Percentiles rank a stretch among this genome's conserved stretches.
Evolutionary conservation across 2,888 invertebrate genomes (phyloP).

Genomic region (Chaetogeoica ovagalla): DNA sequence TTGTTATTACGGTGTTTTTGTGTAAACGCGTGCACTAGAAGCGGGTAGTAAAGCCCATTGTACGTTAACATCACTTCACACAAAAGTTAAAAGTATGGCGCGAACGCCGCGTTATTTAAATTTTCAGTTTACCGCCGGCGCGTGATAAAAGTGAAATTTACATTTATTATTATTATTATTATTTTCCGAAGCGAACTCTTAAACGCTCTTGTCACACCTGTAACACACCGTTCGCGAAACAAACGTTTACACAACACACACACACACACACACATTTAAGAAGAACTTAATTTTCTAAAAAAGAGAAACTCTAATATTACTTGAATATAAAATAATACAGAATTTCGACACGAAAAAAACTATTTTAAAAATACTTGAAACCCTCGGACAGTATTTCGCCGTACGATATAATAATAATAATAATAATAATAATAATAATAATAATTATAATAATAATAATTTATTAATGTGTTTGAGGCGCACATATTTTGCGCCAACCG

Average conservation of each 20-base stretch:
- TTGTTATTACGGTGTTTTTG: conserved; percentile 20
- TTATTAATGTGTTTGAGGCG: too few species aligned
- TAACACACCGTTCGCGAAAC: background rate
- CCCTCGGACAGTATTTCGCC: too few species aligned
- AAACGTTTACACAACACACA: background rate
- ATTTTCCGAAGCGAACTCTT: background rate
- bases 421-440: too few species aligned
- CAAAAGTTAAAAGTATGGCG: conserved; percentile 1
- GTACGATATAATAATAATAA: too few species aligned
- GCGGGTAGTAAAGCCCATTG: background rate
- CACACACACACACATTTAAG: background rate
- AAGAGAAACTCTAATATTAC: background rate
- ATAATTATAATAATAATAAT: too few species aligned
- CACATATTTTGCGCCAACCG: too few species aligned
- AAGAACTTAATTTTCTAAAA: too few species aligned
- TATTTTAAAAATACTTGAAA: too few species aligned
- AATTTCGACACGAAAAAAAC: too few species aligned
- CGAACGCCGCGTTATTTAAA: conserved; percentile 12
- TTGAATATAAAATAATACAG: background rate
- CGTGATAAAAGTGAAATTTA: conserved; percentile 41
- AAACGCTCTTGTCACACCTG: background rate
- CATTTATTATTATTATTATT: background rate
- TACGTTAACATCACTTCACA: background rate
- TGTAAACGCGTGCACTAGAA: conserved; percentile 14
- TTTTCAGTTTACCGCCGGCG: conserved; percentile 26